Percentiles rank a stretch among this genome's conserved stretches.
These are phyloP conservation scores for Hofmannophila pseudospretella DNA, from an alignment of 2,888 invertebrate genomes.

Conservation along the genomic window DNA sequence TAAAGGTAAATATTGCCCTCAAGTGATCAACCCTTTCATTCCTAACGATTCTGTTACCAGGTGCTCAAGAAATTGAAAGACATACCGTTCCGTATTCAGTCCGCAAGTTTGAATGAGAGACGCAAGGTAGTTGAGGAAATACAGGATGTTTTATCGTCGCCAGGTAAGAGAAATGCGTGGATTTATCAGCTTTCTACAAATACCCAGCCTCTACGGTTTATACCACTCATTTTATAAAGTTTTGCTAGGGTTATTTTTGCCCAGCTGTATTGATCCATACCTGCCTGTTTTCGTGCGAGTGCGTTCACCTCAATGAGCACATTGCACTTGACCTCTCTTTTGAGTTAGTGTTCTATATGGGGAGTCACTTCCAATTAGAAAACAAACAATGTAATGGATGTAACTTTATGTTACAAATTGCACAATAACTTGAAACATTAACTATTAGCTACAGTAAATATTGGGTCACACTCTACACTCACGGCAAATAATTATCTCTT, in stretches of 20 bases:
- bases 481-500: too few relatives aligned
- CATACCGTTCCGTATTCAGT: slow-evolving; percentile 84
- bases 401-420: too few relatives aligned
- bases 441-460: too few relatives aligned
- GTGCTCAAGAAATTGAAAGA: slow-evolving; percentile 83
- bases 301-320: slow-evolving; percentile 2
- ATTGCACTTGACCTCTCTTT: not conserved
- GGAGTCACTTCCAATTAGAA: too few relatives aligned
- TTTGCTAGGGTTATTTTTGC: slow-evolving; percentile 18
- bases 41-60: slow-evolving; percentile 52
- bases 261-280: slow-evolving; percentile 32
- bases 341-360: too few relatives aligned
- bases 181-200: not conserved
- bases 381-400: too few relatives aligned
- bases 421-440: too few relatives aligned
- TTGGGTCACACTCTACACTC: too few relatives aligned
- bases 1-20: slow-evolving; percentile 3
- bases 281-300: slow-evolving; percentile 14
- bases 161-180: slow-evolving; percentile 79
- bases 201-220: too few relatives aligned
- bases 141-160: slow-evolving; percentile 82
- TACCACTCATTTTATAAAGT: not conserved
- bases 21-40: slow-evolving; percentile 11
- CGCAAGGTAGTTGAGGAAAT: slow-evolving; percentile 82
- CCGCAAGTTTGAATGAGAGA: slow-evolving; percentile 84